Percentiles rank a stretch among this genome's conserved stretches.
These are phyloP conservation scores for Thamnaconus septentrionalis DNA, from an alignment of 2,113 vertebrate genomes.

Conservation along the genomic window DNA sequence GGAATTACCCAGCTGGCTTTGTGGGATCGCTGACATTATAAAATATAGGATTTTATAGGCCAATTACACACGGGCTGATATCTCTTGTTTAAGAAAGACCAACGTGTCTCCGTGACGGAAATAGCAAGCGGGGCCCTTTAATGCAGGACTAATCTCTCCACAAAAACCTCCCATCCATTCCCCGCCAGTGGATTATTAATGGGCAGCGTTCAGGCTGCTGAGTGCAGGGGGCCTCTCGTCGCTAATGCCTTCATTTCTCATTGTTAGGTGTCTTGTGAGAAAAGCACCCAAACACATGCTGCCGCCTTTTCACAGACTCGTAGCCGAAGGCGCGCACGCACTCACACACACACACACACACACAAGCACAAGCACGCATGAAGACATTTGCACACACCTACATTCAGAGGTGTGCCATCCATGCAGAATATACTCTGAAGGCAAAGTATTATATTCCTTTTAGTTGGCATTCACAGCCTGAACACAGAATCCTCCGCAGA, in stretches of 20 bases:
- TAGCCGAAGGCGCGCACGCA: not conserved
- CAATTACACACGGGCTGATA: constrained; percentile 57
- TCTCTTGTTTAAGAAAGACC: constrained; percentile 57
- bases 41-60: constrained; percentile 42
- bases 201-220: constrained; percentile 54
- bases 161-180: constrained; percentile 56
- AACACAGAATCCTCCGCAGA: constrained; percentile 51
- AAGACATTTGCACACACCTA: too few species aligned
- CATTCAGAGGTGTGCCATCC: not conserved
- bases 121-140: constrained; percentile 61
- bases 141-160: constrained; percentile 61
- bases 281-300: constrained; percentile 32
- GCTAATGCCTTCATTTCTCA: constrained; percentile 69
- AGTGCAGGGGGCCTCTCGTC: constrained; percentile 58
- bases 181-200: constrained; percentile 71
- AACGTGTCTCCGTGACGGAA: constrained; percentile 59
- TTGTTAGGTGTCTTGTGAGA: constrained; percentile 61
- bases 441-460: constrained; percentile 52
- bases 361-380: constrained; percentile 6
- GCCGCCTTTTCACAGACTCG: constrained; percentile 4
- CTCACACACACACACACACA: not conserved
- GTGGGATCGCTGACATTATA: constrained; percentile 28
- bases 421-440: constrained; percentile 36
- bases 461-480: constrained; percentile 38
- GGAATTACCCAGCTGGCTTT: constrained; percentile 13